Conservation (phyloP, 2,888 invertebrate genomes). For the Dryococelus australis region DNA sequence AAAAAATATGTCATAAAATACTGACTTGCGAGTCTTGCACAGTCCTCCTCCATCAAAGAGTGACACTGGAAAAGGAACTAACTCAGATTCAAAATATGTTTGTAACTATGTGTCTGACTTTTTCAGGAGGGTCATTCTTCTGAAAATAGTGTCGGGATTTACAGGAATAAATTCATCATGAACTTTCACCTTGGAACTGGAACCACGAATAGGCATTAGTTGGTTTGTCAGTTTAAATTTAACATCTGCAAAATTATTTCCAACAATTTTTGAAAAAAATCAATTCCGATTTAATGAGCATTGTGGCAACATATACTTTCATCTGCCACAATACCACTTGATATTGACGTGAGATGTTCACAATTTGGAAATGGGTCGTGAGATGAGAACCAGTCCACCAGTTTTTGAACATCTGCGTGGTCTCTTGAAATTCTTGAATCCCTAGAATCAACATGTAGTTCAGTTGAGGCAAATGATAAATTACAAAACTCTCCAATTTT, state of each 20-base stretch:
- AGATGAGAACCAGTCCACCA: neutral
- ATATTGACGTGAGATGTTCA: neutral
- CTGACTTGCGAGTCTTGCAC: neutral
- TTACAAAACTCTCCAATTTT: slow-evolving; percentile 43
- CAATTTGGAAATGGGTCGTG: neutral
- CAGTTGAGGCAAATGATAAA: slow-evolving; percentile 40
- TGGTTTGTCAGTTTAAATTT: neutral
- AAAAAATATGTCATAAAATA: neutral
- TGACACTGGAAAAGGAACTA: neutral
- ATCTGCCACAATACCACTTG: neutral
- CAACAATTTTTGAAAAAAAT: neutral
- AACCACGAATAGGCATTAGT: neutral
- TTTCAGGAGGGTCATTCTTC: neutral
- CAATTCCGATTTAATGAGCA: neutral
- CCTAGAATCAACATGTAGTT: slow-evolving; percentile 46
- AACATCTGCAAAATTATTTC: neutral
- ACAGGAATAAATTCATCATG: neutral
- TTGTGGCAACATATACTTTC: neutral
- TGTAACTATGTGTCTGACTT: neutral
- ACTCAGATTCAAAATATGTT: neutral
- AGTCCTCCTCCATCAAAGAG: neutral
- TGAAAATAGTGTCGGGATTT: too few relatives aligned
- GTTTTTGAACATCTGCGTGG: neutral
- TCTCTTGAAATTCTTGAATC: slow-evolving; percentile 34
- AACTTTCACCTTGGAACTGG: neutral